Base-by-base conservation (phyloP, 2,113 vertebrate genomes). In the Ctenomys sociabilis region DNA sequence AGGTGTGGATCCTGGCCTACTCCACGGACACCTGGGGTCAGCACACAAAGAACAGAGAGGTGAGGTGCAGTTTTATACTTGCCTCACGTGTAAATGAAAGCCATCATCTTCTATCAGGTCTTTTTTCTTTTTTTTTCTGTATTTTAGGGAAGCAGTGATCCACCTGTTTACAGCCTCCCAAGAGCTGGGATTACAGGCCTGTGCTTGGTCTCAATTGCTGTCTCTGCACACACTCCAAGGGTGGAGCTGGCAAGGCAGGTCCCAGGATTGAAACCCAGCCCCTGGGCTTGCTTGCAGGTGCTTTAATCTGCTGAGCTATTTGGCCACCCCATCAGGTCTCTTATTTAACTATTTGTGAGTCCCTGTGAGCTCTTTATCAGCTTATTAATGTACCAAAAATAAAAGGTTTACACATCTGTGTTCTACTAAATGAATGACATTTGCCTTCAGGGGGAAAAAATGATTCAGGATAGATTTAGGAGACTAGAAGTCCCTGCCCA, bases 321-420 rank as follows among this genome's bases (percentile, higher is more conserved):
- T n/a, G n/a, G n/a, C n/a, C n/a, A n/a, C n/a, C n/a, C n/a, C n/a
- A 78, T 78, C 35, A 88, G 84, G 90, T 84, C 54, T 95, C 88
- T 94, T 63, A 75, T 82, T 93, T 72, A 95, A 88, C 85, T 81
- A 68, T 32, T 77, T 52, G 3, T 32, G 21, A 77, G 49, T 66
- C 70, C 21, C 54, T 77, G 32, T 87, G 68, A 75, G 37, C 30
- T 90, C 68, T 59, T 63, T 88, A 77, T 85, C 32, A 77, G 17
- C 87, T 61, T 94, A 89, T 93, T 66, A 94, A 81, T 77, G 82
- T 30, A 81, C 77, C 70, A 88, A 95, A 95, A 77, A 45, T 94
- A 64, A 40, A 82, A 86, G 30, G 75, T 83, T 93, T 59, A 64
- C 32, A 57, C 22, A 82, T 4, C 40, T 73, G 91, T 85, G 90